Evolutionary conservation across 37 sponge, comb jelly and placozoan genomes (phyloP).

Genomic region (Mnemiopsis leidyi): DNA sequence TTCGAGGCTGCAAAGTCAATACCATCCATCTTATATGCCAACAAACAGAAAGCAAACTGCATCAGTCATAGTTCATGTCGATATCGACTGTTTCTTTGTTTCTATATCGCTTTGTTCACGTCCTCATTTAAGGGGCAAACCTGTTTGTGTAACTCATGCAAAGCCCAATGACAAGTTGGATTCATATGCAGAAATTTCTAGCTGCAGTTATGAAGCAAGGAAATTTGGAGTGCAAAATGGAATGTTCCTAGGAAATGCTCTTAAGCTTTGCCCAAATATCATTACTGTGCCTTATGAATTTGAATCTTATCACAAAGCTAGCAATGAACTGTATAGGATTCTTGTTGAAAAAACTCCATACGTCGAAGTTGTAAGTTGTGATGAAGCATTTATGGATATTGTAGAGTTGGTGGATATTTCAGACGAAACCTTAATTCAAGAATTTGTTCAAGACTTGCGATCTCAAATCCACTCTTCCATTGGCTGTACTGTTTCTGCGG

Average conservation of each 20-base stretch:
- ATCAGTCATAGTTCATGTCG: conserved; percentile 78
- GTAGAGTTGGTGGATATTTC: conserved; percentile 67
- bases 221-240: conserved; percentile 80
- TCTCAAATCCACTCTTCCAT: conserved; percentile 68
- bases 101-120: conserved; percentile 71
- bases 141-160: conserved; percentile 88
- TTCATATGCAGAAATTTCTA: conserved; percentile 80
- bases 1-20: conserved; percentile 50
- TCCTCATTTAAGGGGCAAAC: conserved; percentile 76
- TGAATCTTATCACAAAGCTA: conserved; percentile 75
- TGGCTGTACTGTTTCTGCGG: conserved; percentile 81
- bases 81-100: conserved; percentile 94
- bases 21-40: neutral
- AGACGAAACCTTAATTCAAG: conserved; percentile 43
- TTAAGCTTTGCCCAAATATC: conserved; percentile 83
- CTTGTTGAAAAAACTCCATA: conserved; percentile 70
- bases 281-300: conserved; percentile 85
- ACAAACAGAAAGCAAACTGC: neutral
- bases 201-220: conserved; percentile 88
- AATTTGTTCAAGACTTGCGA: conserved; percentile 71
- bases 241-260: conserved; percentile 80
- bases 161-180: conserved; percentile 20
- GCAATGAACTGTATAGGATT: conserved; percentile 73
- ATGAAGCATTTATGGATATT: conserved; percentile 89
- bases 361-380: conserved; percentile 90